These are phyloP conservation scores for Avahi laniger DNA, from an alignment of 2,797 vertebrate species.

Conservation along the genomic window DNA sequence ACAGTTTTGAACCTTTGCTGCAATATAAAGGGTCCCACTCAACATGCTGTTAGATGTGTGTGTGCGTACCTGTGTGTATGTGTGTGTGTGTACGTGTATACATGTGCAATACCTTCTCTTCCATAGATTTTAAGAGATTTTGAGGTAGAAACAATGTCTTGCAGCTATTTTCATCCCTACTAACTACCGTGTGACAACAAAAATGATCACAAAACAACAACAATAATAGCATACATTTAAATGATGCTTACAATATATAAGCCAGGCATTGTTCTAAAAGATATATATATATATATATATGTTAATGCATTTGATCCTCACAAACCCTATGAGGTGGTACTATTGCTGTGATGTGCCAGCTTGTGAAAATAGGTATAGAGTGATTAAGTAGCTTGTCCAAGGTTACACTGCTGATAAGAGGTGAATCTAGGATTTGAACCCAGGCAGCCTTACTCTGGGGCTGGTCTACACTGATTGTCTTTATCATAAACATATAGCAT, in stretches of 20 bases:
- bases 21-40: not conserved
- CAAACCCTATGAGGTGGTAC: not conserved
- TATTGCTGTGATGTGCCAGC: not conserved
- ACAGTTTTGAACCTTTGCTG: not conserved
- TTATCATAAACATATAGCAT: not conserved
- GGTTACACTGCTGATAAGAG: not conserved
- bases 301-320: not conserved
- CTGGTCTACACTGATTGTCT: not conserved
- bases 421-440: not conserved
- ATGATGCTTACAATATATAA: not conserved
- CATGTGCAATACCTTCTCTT: not conserved
- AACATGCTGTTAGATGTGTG: not conserved
- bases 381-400: not conserved
- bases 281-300: not conserved
- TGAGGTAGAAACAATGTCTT: not conserved
- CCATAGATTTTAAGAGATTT: not conserved
- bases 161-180: not conserved
- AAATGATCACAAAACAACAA: not conserved
- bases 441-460: not conserved
- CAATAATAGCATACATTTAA: not conserved
- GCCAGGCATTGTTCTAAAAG: not conserved
- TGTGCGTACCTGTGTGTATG: not conserved
- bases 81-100: not conserved
- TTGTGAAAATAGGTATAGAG: not conserved
- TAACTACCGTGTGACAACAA: not conserved